These are phyloP conservation scores for Galeopsomyia nigrocyanea DNA, from an alignment of 2,888 invertebrate genomes.

Conservation along the genomic window DNA sequence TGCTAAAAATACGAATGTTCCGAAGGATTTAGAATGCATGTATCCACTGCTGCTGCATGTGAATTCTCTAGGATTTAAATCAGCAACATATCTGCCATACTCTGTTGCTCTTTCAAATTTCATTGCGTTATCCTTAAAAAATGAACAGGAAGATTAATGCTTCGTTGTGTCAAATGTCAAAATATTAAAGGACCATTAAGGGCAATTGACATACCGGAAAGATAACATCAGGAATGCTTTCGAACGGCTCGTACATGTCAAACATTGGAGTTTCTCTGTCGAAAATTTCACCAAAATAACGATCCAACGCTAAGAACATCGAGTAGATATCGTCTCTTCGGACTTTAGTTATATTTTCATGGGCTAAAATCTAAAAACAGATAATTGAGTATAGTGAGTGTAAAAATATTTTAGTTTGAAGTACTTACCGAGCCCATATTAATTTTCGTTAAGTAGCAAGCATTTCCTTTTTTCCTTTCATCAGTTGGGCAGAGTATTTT, in stretches of 20 bases:
- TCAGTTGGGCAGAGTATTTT: slow-evolving; percentile 7
- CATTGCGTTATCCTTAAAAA: slow-evolving; percentile 16
- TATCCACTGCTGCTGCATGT: background rate
- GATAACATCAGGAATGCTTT: slow-evolving; percentile 75
- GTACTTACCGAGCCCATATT: slow-evolving; percentile 32
- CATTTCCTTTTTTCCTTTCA: background rate
- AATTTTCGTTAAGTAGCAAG: slow-evolving; percentile 24
- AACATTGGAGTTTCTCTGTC: slow-evolving; percentile 75
- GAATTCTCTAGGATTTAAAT: background rate
- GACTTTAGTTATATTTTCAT: slow-evolving; percentile 71
- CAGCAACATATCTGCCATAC: background rate
- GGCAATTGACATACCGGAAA: slow-evolving; percentile 70
- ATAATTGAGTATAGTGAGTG: background rate
- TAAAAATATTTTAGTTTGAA: background rate
- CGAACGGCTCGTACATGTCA: slow-evolving; percentile 79
- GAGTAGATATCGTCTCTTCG: slow-evolving; percentile 79
- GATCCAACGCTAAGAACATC: slow-evolving; percentile 78
- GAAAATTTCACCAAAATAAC: slow-evolving; percentile 77
- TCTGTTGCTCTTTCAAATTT: slow-evolving; percentile 13
- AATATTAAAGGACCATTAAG: background rate
- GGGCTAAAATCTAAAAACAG: slow-evolving; percentile 73
- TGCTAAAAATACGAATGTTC: background rate
- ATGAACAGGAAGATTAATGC: background rate
- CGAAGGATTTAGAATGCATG: background rate
- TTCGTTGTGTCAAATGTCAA: background rate